These are phyloP conservation scores for Carlito syrichta DNA, from an alignment of 2,113 vertebrate species.

Conservation along the genomic window DNA sequence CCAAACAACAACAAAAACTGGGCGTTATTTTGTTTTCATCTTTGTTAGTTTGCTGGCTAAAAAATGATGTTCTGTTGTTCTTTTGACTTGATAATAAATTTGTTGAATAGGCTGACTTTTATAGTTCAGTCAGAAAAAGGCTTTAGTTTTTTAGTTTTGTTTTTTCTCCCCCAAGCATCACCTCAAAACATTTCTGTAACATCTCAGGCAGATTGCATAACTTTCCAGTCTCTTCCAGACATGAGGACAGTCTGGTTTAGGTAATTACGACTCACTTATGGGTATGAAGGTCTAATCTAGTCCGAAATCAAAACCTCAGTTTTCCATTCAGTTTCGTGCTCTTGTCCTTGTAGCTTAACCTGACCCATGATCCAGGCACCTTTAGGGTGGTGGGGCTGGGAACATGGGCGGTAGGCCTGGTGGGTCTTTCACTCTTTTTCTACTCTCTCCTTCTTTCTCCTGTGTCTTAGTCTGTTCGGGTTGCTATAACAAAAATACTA, in stretches of 20 bases:
- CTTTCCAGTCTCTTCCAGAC: neutral
- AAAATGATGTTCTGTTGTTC: neutral
- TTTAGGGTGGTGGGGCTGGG: no score
- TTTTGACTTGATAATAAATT: neutral
- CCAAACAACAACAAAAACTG: no score
- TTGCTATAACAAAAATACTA: no score
- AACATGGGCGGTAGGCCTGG: neutral
- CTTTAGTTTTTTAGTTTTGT: neutral
- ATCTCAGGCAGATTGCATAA: neutral
- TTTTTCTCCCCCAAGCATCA: neutral
- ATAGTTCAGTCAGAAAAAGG: neutral
- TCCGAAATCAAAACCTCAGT: neutral
- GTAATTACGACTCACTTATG: neutral
- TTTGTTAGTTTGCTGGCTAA: neutral
- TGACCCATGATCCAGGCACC: neutral
- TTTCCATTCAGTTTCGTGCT: neutral
- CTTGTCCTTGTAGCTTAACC: neutral
- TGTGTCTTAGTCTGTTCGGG: no score
- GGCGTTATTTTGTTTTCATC: neutral
- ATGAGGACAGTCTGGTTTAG: neutral
- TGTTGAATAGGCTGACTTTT: neutral
- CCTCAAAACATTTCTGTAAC: neutral
- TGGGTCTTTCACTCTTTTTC: neutral
- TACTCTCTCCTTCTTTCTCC: neutral
- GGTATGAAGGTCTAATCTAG: neutral